Conservation (phyloP, 2,797 vertebrate species). For the Lemur catta region DNA sequence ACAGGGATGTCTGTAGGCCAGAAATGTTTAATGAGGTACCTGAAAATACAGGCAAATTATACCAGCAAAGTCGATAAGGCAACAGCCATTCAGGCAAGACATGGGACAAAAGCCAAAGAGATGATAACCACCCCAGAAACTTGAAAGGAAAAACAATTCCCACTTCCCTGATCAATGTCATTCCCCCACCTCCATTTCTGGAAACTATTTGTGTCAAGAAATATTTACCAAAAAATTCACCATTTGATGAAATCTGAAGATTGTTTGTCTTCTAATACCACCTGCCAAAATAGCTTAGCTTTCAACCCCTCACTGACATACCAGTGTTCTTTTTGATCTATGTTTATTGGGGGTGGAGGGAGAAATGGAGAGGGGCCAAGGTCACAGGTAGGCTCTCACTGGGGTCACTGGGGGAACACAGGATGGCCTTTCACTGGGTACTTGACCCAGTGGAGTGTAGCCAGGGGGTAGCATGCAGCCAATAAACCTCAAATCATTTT, state of each 20-base stretch:
- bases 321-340: not conserved
- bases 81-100: not conserved
- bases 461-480: not conserved
- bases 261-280: slow-evolving; percentile 42
- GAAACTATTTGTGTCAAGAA: slow-evolving; percentile 2
- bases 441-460: not conserved
- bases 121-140: not conserved
- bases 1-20: not conserved
- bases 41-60: not conserved
- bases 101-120: not conserved
- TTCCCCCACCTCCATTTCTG: not conserved
- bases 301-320: not conserved
- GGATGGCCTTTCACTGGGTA: not conserved
- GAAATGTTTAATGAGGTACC: not conserved
- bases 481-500: not conserved
- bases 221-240: not conserved
- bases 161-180: not conserved
- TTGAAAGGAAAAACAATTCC: not conserved
- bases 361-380: not conserved
- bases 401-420: not conserved
- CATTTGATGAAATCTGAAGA: slow-evolving; percentile 28
- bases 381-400: not conserved
- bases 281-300: not conserved
- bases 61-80: not conserved
- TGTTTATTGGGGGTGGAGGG: not conserved